Evolutionary conservation across 2,797 vertebrate genomes (phyloP).

Genomic region (Fistularia tabacaria): DNA sequence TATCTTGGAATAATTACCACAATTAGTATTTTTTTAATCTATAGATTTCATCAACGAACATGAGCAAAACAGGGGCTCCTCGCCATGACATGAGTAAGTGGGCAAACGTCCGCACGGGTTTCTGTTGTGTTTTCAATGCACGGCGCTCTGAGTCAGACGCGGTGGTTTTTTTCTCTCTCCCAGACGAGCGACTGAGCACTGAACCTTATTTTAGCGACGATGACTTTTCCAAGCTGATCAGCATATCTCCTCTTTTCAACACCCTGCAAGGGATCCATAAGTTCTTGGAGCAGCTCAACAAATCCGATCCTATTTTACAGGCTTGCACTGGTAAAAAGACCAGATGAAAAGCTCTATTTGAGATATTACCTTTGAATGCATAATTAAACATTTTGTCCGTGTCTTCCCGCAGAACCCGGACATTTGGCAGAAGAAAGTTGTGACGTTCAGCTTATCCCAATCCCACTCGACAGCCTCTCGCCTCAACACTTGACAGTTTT

Average conservation of each 20-base stretch:
- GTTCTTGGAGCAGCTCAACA: conserved; percentile 64
- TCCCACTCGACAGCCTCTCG: conserved; percentile 74
- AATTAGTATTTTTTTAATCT: conserved; percentile 1
- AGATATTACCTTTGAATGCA: conserved; percentile 1
- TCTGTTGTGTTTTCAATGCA: neutral
- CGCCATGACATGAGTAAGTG: conserved; percentile 52
- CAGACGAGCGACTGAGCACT: conserved; percentile 48
- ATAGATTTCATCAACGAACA: conserved; percentile 48
- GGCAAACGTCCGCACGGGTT: neutral
- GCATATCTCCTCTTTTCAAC: conserved; percentile 77
- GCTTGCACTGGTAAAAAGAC: conserved; percentile 1
- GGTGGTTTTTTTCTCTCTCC: neutral
- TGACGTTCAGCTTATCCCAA: conserved; percentile 62
- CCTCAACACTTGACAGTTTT: conserved; percentile 76
- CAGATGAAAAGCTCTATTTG: neutral
- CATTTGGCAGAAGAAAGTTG: conserved; percentile 18
- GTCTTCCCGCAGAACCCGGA: conserved; percentile 38
- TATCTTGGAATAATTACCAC: neutral
- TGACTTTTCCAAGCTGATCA: conserved; percentile 74
- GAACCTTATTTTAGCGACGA: conserved; percentile 71
- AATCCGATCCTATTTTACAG: conserved; percentile 19
- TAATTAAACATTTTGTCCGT: neutral
- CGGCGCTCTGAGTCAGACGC: neutral
- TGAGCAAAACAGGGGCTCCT: conserved; percentile 51
- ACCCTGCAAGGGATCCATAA: conserved; percentile 79